These are phyloP conservation scores for Alloplasta piceator DNA, from an alignment of 2,888 invertebrate genomes.

Conservation along the genomic window DNA sequence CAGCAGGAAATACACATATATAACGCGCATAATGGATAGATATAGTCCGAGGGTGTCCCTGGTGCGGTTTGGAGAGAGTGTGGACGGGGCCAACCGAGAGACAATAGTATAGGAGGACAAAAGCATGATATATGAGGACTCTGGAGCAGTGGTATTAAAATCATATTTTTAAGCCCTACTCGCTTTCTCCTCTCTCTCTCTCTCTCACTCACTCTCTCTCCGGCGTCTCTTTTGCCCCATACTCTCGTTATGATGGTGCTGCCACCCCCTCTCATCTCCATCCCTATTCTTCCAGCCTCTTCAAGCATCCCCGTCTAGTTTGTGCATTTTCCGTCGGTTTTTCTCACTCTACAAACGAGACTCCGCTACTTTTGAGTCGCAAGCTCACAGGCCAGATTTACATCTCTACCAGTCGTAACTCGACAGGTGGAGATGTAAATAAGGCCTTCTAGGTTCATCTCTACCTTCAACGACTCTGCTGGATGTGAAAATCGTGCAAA, in stretches of 20 bases:
- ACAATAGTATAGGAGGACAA: constrained; percentile 81
- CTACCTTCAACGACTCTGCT: too few relatives aligned
- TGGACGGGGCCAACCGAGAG: constrained; percentile 74
- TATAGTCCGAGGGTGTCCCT: constrained; percentile 12
- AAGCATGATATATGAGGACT: constrained; percentile 81
- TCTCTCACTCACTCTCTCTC: constrained; percentile 12
- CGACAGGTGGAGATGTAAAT: too few relatives aligned
- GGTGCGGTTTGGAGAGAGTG: constrained; percentile 72
- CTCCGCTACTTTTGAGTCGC: too few relatives aligned
- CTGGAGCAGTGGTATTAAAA: constrained; percentile 81
- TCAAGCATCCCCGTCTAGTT: not conserved
- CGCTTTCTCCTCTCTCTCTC: constrained; percentile 49
- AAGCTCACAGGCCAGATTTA: too few relatives aligned
- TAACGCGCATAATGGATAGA: not conserved
- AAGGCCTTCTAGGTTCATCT: too few relatives aligned
- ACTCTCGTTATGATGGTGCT: not conserved
- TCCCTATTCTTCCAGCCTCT: constrained; percentile 27
- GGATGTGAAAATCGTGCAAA: too few relatives aligned
- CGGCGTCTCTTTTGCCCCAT: too few relatives aligned
- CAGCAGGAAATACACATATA: not conserved
- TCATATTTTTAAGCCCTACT: constrained; percentile 81
- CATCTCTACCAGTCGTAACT: too few relatives aligned
- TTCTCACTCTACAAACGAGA: too few relatives aligned
- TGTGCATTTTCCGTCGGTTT: not conserved
- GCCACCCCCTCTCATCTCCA: constrained; percentile 4